phyloP scores from a whole-genome alignment of 2,113 vertebrate genomes.

The Accipiter virgatus region DNA sequence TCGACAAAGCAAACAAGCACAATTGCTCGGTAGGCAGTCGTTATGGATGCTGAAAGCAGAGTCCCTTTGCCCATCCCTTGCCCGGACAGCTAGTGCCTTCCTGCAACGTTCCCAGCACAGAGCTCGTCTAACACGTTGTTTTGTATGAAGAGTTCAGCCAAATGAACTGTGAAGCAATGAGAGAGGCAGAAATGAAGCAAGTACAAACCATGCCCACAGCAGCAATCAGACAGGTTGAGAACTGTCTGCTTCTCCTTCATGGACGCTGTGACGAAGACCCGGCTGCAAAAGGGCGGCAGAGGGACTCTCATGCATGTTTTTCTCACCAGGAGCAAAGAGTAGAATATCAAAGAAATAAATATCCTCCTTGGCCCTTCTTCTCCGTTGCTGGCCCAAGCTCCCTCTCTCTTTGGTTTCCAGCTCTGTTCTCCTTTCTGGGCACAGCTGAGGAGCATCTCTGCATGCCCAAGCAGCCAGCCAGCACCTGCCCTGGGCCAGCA shows the following conservation, averaged over 20 bases:
- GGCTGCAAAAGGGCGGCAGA: rapidly evolving
- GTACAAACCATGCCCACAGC: constrained; percentile 20
- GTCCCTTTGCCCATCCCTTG: constrained; percentile 11
- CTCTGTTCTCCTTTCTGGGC: background rate
- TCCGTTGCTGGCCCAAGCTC: background rate
- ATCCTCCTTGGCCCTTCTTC: background rate
- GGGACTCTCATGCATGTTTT: background rate
- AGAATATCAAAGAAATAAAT: background rate
- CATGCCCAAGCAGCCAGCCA: background rate
- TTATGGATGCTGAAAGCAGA: background rate
- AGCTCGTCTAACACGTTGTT: background rate
- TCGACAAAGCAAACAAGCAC: background rate
- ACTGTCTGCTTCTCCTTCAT: constrained; percentile 7
- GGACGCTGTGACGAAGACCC: background rate
- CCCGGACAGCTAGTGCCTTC: background rate
- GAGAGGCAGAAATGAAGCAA: constrained; percentile 31
- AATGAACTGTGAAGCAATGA: constrained; percentile 34
- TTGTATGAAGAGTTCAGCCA: constrained; percentile 7
- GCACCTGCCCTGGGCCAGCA: background rate
- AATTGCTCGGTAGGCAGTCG: background rate
- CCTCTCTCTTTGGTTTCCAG: background rate
- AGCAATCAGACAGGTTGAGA: constrained; percentile 47
- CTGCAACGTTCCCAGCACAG: background rate
- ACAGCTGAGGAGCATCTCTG: background rate
- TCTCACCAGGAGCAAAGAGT: background rate